Base-by-base conservation (phyloP, 1,140 invertebrate species). In the Mylabris phalerata region DNA sequence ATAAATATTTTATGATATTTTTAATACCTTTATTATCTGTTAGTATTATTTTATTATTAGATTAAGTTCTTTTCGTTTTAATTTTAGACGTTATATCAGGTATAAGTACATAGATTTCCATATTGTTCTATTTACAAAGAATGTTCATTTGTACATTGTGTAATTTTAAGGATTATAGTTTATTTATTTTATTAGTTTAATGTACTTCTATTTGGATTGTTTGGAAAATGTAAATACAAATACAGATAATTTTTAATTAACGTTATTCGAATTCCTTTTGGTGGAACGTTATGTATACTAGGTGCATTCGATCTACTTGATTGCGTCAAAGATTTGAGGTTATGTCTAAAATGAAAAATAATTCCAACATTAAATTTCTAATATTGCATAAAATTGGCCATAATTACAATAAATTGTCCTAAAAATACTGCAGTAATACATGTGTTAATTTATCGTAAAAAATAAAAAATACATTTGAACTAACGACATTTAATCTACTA, bases 181-280 rank as follows among this genome's bases (percentile, higher is more conserved):
- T 54, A 54, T 54, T 54, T 54, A 54, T 54, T 54, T 52, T 43
- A 19, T 25, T n/a, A 52, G 4, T 32, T 52, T 52, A 50, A 42
- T 41, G 40, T 46, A 45, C 44, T 45, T 42, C 45, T 54, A 54
- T 46, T 52, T 54, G 51, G 51, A 54, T 54, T 54, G 51, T 54
- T 54, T 54, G 46, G 44, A 54, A 39, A 46, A 54, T 54, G 51
- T 54, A 54, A 27, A 54, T 54, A 54, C 46, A 54, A 54, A 54
- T 45, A 52, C 40, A 27, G 50, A 54, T 54, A 54, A 42, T 54
- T 54, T 54, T 54, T 54, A 54, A 54, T 45, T 45, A n/a, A 32
- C 32, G 32, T 7, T 32, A 32, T 32, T 32, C 32, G 32, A 32
- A 19, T 19, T 32, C 32, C 4, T 5, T 1, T 32, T 32, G 4